A percentile compares a stretch with the other conserved stretches of the same genome.
Evolutionary conservation across 2,797 vertebrate genomes (phyloP).

Genomic region (Acipenser ruthenus): DNA sequence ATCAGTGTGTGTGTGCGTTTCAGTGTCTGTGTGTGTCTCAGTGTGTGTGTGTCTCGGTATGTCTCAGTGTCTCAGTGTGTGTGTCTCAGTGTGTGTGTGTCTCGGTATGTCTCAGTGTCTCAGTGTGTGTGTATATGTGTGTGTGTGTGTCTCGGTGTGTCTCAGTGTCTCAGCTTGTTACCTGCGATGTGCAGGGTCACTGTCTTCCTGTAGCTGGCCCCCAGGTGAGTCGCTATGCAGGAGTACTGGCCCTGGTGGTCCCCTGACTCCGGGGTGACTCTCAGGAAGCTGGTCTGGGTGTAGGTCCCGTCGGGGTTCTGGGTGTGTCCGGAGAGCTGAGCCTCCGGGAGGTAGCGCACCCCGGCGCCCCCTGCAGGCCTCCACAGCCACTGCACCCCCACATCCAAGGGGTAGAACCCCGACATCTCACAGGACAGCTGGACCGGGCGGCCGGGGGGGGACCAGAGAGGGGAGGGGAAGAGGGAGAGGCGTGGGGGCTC

Average conservation of each 20-base stretch:
- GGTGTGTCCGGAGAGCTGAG: conserved; percentile 49
- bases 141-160: not conserved
- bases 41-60: no score
- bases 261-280: conserved; percentile 33
- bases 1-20: no score
- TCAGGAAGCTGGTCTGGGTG: conserved; percentile 54
- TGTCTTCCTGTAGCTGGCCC: conserved; percentile 36
- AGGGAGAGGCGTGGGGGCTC: conserved; percentile 66
- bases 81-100: no score
- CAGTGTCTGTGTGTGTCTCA: no score
- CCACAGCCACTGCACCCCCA: conserved; percentile 65
- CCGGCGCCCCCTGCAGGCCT: conserved; percentile 35
- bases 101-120: no score
- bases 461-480: conserved; percentile 54
- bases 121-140: no score
- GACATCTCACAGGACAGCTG: conserved; percentile 60
- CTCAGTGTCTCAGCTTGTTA: conserved; percentile 32
- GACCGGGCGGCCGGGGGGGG: conserved; percentile 51
- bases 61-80: no score
- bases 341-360: conserved; percentile 32
- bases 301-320: conserved; percentile 64
- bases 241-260: conserved; percentile 52
- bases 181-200: conserved; percentile 59
- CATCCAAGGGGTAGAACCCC: conserved; percentile 64
- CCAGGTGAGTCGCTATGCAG: conserved; percentile 59